Evolutionary conservation across 2,113 vertebrate genomes (phyloP).

Genomic region (Lophura nycthemera): DNA sequence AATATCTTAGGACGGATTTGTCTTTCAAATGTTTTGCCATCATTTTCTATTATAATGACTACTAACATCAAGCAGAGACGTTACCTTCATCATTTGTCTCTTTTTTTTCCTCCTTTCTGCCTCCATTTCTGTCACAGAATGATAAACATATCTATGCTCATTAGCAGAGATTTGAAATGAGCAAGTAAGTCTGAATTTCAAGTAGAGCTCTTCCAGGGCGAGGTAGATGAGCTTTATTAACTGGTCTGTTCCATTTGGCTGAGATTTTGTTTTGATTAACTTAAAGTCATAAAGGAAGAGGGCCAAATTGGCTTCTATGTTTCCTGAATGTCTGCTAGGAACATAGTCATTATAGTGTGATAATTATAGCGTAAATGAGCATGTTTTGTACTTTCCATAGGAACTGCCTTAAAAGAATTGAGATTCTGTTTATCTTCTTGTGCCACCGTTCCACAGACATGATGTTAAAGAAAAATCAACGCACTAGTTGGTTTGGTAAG

Average conservation of each 20-base stretch:
- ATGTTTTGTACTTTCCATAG: not conserved
- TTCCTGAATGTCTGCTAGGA: constrained; percentile 26
- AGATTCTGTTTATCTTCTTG: not conserved
- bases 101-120: not conserved
- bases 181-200: not conserved
- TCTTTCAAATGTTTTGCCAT: constrained; percentile 29
- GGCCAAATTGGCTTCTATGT: not conserved
- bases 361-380: not conserved
- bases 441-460: not conserved
- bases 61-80: not conserved
- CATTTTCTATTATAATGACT: not conserved
- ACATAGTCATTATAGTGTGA: not conserved
- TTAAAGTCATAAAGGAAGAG: constrained; percentile 5
- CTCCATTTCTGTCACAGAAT: not conserved
- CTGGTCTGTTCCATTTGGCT: not conserved
- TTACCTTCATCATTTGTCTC: not conserved
- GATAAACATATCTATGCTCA: not conserved
- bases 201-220: not conserved
- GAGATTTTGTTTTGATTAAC: constrained; percentile 13
- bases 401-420: not conserved
- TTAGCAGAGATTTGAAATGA: not conserved
- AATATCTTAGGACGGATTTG: not conserved
- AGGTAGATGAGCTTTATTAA: not conserved
- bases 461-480: not conserved
- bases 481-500: not conserved